Evolutionary conservation across 2,113 vertebrate species (phyloP), one percentile per base, ranked within the genome.

Genomic region (Oncorhynchus mykiss): DNA sequence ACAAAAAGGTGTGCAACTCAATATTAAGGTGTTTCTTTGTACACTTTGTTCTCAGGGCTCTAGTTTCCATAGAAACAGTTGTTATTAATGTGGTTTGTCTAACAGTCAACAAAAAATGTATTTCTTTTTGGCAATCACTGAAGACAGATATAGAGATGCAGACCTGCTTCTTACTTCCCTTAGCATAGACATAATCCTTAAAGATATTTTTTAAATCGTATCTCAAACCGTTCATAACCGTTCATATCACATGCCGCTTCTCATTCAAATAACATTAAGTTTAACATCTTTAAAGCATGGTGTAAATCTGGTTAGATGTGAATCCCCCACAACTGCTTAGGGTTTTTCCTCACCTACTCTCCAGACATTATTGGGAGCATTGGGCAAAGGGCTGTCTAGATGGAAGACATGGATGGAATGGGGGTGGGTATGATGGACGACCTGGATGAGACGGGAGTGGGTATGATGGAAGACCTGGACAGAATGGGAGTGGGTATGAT

Each of bases 1-100:
- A 8, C 39, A 45, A 45, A 45, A 45, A 45, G 39, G 9, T 45
- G 39, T 45, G 39, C 39, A 45, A 45, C 39, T 45, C 39, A 45
- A 11, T 45, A 45, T 45, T 45, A 11, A 45, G 9, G 39, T 45
- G 39, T 45, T 11, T 22, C 14, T 54, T 68, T 34, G 9, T 45
- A 45, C 16, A 34, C 22, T 18, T 18, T 65, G 85, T 80, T 90
- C 86, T 91, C 78, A n/a, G 78, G 89, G 82, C 87, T 85, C 81
- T 91, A 88, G 92, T 93, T 92, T 92, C 91, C 91, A 93, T 93
- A 91, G 92, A 92, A 93, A 93, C 92, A 83, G 86, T 92, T 91
- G 88, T 87, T 88, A 88, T 89, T 91, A 88, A 90, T 91, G 88
- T 83, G 86, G 88, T 91, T 92, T 85, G 91, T 92, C 88, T 92